Base-by-base conservation (phyloP, 2,888 invertebrate genomes). In the Drosophila koepferae region DNA sequence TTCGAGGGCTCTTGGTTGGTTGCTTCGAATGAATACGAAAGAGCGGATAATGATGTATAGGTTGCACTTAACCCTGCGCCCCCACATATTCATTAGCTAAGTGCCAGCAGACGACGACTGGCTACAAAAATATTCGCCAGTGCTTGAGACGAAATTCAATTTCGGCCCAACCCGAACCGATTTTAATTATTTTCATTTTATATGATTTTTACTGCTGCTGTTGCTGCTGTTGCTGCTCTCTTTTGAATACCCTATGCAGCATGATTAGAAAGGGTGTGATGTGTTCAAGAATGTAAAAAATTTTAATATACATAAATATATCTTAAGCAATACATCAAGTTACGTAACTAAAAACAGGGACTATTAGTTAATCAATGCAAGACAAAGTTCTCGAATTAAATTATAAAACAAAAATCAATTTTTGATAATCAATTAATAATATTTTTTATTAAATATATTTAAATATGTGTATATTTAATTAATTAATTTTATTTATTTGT, bases 21-120 rank as follows among this genome's bases (percentile, higher is more conserved):
- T n/a, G 8, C n/a, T 20, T 53, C 34, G 34, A 14, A 43, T 63
- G 49, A 48, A 55, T 55, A 41, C 55, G 44, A 63, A 59, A 44
- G 72, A 56, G 55, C 56, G 54, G 60, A 65, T 60, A 46, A 56
- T 48, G 36, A 56, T 53, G 60, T 40, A 60, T 60, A n/a, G 48
- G 46, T 69, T 71, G 69, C 82, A 81, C 63, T 77, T 74, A 69
- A 68, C 72, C 58, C 56, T 36, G 63, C 54, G 68, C 70, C 51
- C 54, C 67, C 5, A 28, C 28, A 18, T 67, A 83, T 74, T 85
- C 77, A 83, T 83, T 86, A 78, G 81, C 77, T 83, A 81, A 84
- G 80, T 83, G 85, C 63, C 71, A 43, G 40, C 34, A 31, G 23
- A 51, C 20, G 41, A 28, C 28, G 41, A 28, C 40, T 23, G 43